These are phyloP conservation scores for Cyanoderma ruficeps DNA, from an alignment of 2,113 vertebrate genomes.

Conservation along the genomic window DNA sequence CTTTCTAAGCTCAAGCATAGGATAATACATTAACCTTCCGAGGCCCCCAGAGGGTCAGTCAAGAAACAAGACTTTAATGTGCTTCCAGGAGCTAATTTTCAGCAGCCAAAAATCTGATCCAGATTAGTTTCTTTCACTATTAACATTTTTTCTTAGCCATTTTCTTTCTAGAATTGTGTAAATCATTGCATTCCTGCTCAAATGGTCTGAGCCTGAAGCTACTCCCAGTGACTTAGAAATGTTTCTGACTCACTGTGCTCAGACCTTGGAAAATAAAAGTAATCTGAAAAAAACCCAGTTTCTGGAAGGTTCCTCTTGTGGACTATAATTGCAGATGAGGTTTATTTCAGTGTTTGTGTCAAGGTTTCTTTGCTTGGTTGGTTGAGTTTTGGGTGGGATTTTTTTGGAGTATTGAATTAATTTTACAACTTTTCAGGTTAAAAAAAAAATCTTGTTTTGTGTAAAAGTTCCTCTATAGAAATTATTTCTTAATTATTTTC, in stretches of 20 bases:
- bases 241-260: neutral
- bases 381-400: neutral
- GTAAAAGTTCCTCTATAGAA: neutral
- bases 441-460: neutral
- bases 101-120: neutral
- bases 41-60: neutral
- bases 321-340: neutral
- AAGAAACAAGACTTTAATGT: neutral
- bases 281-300: neutral
- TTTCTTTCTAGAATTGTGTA: neutral
- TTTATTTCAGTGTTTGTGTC: neutral
- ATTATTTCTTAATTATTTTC: neutral
- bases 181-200: neutral
- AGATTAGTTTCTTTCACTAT: neutral
- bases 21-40: neutral
- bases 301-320: neutral
- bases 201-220: neutral
- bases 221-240: neutral
- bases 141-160: neutral
- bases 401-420: neutral
- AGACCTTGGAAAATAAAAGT: neutral
- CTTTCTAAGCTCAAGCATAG: neutral
- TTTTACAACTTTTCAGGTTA: neutral
- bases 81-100: neutral
- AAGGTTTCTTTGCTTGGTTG: neutral